Evolutionary conservation across 2,113 vertebrate genomes (phyloP).

Genomic region (Heterochromis multidens): DNA sequence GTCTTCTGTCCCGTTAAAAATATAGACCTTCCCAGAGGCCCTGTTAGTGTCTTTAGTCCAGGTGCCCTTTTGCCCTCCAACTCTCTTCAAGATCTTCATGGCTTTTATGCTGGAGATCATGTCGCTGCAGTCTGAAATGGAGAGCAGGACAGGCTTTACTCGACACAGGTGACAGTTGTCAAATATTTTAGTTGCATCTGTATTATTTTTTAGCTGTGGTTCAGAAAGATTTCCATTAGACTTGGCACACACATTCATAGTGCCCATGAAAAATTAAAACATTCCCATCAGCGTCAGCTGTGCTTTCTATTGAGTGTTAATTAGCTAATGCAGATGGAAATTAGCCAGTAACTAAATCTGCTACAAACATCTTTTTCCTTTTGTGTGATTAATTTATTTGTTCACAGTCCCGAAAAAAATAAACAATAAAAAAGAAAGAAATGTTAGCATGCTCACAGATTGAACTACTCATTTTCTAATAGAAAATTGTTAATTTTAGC

Average conservation of each 20-base stretch:
- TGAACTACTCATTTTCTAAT: neutral
- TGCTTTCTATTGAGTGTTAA: neutral
- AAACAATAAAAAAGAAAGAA: neutral
- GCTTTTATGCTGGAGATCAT: conserved; percentile 90
- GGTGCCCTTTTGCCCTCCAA: conserved; percentile 82
- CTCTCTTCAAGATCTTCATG: conserved; percentile 95
- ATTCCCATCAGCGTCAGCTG: neutral
- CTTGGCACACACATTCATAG: neutral
- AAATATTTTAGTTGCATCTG: neutral
- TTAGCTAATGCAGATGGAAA: neutral
- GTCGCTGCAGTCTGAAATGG: conserved; percentile 86
- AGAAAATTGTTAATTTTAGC: neutral
- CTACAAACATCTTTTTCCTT: neutral
- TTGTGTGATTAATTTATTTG: neutral
- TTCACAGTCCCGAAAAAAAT: neutral
- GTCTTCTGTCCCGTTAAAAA: conserved; percentile 85
- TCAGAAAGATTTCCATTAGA: neutral
- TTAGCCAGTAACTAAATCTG: neutral
- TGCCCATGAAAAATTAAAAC: neutral
- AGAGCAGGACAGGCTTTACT: neutral
- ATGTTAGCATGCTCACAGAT: neutral
- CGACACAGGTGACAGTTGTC: neutral
- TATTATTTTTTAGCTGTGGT: neutral
- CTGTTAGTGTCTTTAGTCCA: conserved; percentile 88
- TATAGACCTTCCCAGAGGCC: conserved; percentile 83